These are phyloP conservation scores for Daktulosphaira vitifoliae DNA, from an alignment of 1,140 invertebrate genomes.

Conservation along the genomic window DNA sequence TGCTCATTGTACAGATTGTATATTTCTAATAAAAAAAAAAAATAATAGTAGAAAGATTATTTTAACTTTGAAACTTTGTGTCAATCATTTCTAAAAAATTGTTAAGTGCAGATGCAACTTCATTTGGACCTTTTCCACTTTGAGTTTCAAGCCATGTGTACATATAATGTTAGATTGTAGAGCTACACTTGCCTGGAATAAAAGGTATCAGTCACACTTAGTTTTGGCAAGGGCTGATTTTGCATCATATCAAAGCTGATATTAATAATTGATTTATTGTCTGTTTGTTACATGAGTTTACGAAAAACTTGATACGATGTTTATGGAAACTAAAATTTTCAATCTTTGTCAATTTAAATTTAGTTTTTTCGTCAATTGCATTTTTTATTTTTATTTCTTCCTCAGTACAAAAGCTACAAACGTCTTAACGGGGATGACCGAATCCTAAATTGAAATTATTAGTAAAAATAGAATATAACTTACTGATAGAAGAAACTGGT, in stretches of 20 bases:
- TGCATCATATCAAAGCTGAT: neutral
- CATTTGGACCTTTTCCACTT: conserved; percentile 4
- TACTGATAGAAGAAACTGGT: neutral
- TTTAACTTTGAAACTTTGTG: neutral
- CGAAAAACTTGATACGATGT: no score
- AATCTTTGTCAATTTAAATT: no score
- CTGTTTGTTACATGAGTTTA: neutral
- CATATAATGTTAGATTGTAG: neutral
- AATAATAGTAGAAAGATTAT: neutral
- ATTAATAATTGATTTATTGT: neutral
- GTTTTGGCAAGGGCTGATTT: neutral
- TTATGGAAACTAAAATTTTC: no score
- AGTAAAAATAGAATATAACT: neutral
- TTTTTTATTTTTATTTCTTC: neutral
- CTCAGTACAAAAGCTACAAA: neutral
- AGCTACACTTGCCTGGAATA: neutral
- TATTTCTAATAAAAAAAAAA: no score
- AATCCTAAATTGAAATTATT: neutral
- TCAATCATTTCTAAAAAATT: conserved; percentile 1
- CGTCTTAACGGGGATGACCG: no score
- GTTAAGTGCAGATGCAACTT: neutral
- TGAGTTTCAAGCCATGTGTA: conserved; percentile 1
- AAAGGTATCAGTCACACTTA: neutral
- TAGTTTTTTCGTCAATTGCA: neutral
- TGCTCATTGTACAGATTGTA: no score